Percentiles rank a stretch among this genome's conserved stretches.
These are phyloP conservation scores for Punctoribates punctum DNA, from an alignment of 2,888 invertebrate species.

Conservation along the genomic window DNA sequence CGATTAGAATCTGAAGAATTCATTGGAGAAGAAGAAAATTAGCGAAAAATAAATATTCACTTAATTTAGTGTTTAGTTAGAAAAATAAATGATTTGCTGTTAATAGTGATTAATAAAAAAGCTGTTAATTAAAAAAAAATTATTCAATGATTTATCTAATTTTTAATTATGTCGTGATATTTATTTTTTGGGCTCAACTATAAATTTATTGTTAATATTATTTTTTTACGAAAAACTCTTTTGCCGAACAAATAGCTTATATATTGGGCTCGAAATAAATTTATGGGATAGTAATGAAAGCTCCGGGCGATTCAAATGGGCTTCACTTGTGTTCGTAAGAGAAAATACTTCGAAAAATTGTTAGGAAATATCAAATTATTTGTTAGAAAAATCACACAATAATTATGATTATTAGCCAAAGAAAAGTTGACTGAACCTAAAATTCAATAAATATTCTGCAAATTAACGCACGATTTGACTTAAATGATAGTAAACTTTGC, in stretches of 20 bases:
- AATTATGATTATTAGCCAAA: too few species aligned
- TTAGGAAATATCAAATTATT: neutral
- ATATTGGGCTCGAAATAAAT: neutral
- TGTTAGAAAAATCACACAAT: constrained; percentile 2
- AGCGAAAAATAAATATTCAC: too few species aligned
- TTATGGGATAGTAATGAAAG: neutral
- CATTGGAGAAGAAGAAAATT: neutral
- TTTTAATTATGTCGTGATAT: constrained; percentile 7
- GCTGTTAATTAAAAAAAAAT: neutral
- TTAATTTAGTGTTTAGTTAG: too few species aligned
- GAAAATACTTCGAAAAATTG: neutral
- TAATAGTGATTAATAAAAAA: neutral
- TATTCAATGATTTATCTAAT: neutral
- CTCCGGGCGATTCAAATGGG: neutral
- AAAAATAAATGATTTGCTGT: too few species aligned
- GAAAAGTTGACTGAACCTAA: too few species aligned
- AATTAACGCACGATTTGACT: neutral
- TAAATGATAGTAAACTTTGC: neutral
- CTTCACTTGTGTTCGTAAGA: neutral
- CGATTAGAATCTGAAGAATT: neutral
- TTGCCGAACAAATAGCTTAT: neutral
- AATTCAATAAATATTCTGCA: too few species aligned
- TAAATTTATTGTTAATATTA: constrained; percentile 5
- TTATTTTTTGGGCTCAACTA: neutral
- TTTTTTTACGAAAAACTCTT: neutral